phyloP scores from a whole-genome alignment of 2,888 invertebrate genomes.

The Hylaea fasciaria region DNA sequence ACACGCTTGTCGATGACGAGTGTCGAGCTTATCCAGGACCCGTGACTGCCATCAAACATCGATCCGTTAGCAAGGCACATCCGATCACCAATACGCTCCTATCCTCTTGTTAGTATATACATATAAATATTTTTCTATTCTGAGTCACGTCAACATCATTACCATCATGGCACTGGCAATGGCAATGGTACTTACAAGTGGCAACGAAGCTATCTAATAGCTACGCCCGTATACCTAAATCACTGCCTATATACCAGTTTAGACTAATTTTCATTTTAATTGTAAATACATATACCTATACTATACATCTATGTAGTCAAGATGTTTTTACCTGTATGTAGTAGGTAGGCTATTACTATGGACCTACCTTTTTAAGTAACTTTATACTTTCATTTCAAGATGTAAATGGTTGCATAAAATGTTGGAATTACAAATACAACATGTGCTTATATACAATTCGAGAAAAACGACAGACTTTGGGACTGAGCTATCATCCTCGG shows the following conservation, averaged over 20 bases:
- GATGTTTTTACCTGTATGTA: too few species aligned
- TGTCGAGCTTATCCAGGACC: slow-evolving; percentile 82
- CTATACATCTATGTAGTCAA: too few species aligned
- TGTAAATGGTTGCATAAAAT: slow-evolving; percentile 87
- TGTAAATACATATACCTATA: too few species aligned
- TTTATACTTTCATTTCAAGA: slow-evolving; percentile 71
- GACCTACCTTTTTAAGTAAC: background rate
- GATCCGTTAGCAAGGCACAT: slow-evolving; percentile 84
- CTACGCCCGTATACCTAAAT: too few species aligned
- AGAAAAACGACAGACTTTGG: slow-evolving; percentile 87
- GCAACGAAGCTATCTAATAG: too few species aligned
- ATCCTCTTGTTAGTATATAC: slow-evolving; percentile 82
- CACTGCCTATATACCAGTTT: too few species aligned
- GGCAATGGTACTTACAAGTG: too few species aligned
- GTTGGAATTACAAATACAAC: slow-evolving; percentile 87
- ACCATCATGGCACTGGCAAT: too few species aligned
- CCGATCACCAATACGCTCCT: slow-evolving; percentile 85
- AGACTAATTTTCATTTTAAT: too few species aligned
- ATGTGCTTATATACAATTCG: slow-evolving; percentile 87
- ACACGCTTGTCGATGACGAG: slow-evolving; percentile 83
- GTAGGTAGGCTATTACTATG: too few species aligned
- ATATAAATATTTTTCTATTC: background rate
- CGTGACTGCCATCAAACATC: slow-evolving; percentile 86
- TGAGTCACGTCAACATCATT: background rate
- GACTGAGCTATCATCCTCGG: slow-evolving; percentile 86